Conservation (phyloP, 2,113 vertebrate genomes). For the Brienomyrus longianalis region DNA sequence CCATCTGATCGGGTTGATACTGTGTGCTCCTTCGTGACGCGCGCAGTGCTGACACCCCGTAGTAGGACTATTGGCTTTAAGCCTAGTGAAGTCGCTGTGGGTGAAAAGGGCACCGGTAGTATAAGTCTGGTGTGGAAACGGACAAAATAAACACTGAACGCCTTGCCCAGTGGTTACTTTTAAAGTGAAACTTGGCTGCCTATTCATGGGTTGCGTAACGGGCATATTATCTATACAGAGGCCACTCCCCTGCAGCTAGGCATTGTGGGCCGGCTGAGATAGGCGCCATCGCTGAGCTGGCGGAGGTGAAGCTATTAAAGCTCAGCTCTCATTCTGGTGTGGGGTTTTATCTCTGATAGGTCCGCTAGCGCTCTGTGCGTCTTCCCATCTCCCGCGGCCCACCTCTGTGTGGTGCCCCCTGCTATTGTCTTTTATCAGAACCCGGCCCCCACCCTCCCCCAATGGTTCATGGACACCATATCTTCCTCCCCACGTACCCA, state of each 20-base stretch:
- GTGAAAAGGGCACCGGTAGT: neutral
- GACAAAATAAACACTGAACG: neutral
- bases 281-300: neutral
- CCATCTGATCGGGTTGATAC: neutral
- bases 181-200: neutral
- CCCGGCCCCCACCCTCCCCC: neutral
- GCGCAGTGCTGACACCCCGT: neutral
- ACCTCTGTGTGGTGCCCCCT: neutral
- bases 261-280: neutral
- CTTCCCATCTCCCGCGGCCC: neutral
- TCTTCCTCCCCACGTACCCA: neutral
- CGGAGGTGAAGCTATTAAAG: neutral
- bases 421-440: neutral
- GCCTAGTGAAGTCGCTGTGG: neutral
- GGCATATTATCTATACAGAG: neutral
- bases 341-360: neutral
- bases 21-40: neutral
- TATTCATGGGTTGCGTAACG: neutral
- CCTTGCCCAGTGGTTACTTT: neutral
- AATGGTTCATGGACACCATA: neutral
- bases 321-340: neutral
- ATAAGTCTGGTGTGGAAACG: neutral
- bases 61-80: neutral
- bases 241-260: neutral
- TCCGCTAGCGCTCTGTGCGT: neutral